A percentile compares a stretch with the other conserved stretches of the same genome.
phyloP scores from a whole-genome alignment of 1,140 invertebrate species.

The Ptiloglossa arizonensis region DNA sequence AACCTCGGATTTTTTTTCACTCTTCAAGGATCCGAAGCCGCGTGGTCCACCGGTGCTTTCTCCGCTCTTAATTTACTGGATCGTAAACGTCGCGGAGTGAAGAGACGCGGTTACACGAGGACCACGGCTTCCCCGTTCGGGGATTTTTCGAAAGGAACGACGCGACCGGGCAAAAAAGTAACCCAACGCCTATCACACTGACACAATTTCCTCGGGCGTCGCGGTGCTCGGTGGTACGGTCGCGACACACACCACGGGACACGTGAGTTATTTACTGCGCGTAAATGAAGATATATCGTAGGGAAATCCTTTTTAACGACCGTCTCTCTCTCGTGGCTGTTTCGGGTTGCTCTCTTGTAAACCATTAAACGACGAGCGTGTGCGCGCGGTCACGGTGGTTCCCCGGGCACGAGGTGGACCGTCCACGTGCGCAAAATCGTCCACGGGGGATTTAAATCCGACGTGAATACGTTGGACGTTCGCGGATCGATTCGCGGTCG shows the following conservation, averaged over 20 bases:
- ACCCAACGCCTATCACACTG: constrained; percentile 48
- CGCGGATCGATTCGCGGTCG: background rate
- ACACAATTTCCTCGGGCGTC: constrained; percentile 55
- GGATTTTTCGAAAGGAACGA: constrained; percentile 34
- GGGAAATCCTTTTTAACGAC: constrained; percentile 67
- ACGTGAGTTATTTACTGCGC: constrained; percentile 66
- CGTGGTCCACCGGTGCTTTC: constrained; percentile 27
- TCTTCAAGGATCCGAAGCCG: constrained; percentile 34
- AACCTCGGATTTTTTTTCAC: constrained; percentile 24
- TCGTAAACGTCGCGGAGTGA: constrained; percentile 43
- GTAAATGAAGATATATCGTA: constrained; percentile 73
- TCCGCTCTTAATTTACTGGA: constrained; percentile 42
- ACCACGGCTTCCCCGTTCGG: constrained; percentile 9
- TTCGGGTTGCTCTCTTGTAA: constrained; percentile 18
- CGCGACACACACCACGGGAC: constrained; percentile 23
- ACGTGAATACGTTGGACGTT: background rate
- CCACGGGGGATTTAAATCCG: constrained; percentile 17
- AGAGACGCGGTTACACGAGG: background rate
- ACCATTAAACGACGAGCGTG: constrained; percentile 39
- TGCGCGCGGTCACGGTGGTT: background rate
- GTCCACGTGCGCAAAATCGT: constrained; percentile 27
- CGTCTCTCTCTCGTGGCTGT: constrained; percentile 17
- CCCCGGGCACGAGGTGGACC: constrained; percentile 26
- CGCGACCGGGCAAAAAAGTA: constrained; percentile 44
- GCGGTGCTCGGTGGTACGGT: background rate